phyloP scores from a whole-genome alignment of 1,140 invertebrate genomes.

The Cotesia glomerata region DNA sequence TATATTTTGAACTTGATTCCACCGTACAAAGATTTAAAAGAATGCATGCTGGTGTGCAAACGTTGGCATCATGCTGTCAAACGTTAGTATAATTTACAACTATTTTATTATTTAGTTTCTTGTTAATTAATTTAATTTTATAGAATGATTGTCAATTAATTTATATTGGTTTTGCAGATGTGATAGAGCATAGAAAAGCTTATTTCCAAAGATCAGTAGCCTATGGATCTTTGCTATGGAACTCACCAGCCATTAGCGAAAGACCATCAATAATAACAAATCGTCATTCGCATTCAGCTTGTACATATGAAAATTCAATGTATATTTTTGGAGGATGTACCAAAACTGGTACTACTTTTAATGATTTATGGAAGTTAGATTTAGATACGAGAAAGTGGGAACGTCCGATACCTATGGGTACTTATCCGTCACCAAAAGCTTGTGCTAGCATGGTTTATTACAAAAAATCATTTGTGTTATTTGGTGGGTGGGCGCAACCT shows the following conservation, averaged over 20 bases:
- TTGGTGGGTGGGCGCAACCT: conserved; percentile 96
- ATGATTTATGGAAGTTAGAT: conserved; percentile 95
- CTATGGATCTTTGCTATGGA: conserved; percentile 75
- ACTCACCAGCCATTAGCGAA: conserved; percentile 60
- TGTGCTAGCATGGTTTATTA: conserved; percentile 89
- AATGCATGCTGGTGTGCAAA: conserved; percentile 84
- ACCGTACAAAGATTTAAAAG: conserved; percentile 87
- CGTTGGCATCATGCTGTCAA: conserved; percentile 81
- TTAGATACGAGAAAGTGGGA: conserved; percentile 84
- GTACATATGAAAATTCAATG: conserved; percentile 83
- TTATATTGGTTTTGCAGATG: conserved; percentile 65
- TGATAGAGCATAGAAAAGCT: conserved; percentile 71
- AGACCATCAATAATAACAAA: conserved; percentile 79
- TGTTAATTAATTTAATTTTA: conserved; percentile 19
- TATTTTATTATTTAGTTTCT: conserved; percentile 13
- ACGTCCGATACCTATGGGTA: conserved; percentile 80
- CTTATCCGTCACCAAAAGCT: conserved; percentile 95
- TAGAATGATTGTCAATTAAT: background rate
- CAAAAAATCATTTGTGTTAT: conserved; percentile 84
- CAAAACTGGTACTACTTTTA: conserved; percentile 93
- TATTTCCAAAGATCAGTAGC: conserved; percentile 73
- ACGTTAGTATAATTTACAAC: conserved; percentile 68
- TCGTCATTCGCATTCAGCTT: conserved; percentile 91
- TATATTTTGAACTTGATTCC: conserved; percentile 88
- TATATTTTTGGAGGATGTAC: conserved; percentile 97